These are phyloP conservation scores for Todiramphus saurophagus DNA, from an alignment of 2,113 vertebrate species.

Conservation along the genomic window DNA sequence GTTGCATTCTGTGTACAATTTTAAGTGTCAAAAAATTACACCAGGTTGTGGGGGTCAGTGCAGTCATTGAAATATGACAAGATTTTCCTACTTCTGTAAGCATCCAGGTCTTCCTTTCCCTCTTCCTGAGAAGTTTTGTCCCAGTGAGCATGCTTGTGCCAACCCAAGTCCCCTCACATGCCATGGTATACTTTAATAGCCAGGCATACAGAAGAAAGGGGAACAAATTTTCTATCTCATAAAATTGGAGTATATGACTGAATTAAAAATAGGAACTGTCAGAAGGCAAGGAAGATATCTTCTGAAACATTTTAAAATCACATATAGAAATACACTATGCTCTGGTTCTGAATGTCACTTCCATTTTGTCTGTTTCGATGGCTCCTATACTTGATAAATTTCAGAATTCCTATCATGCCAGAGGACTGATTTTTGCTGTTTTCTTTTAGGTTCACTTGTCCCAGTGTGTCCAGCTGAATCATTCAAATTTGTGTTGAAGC, in stretches of 20 bases:
- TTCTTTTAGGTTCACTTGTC: conserved; percentile 19
- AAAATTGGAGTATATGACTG: not conserved
- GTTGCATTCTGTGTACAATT: not conserved
- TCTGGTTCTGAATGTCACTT: not conserved
- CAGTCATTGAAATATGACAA: not conserved
- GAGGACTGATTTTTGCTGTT: not conserved
- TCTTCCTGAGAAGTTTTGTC: not conserved
- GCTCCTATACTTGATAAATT: not conserved
- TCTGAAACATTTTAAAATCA: not conserved
- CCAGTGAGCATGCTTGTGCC: not conserved
- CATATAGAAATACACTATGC: not conserved
- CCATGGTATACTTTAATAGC: not conserved
- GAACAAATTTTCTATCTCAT: not conserved
- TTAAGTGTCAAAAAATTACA: not conserved
- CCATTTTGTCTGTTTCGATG: not conserved
- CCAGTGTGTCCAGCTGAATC: not conserved
- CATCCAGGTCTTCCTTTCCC: not conserved
- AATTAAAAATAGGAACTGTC: not conserved
- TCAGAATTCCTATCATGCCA: not conserved
- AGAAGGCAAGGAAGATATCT: not conserved
- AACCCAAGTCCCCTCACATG: rapidly evolving
- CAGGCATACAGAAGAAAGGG: not conserved
- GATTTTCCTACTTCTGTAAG: not conserved
- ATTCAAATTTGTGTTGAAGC: conserved; percentile 38
- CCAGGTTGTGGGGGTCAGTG: not conserved